Evolutionary conservation across 2,113 vertebrate genomes (phyloP).

Genomic region (Hippocampus barbouri): DNA sequence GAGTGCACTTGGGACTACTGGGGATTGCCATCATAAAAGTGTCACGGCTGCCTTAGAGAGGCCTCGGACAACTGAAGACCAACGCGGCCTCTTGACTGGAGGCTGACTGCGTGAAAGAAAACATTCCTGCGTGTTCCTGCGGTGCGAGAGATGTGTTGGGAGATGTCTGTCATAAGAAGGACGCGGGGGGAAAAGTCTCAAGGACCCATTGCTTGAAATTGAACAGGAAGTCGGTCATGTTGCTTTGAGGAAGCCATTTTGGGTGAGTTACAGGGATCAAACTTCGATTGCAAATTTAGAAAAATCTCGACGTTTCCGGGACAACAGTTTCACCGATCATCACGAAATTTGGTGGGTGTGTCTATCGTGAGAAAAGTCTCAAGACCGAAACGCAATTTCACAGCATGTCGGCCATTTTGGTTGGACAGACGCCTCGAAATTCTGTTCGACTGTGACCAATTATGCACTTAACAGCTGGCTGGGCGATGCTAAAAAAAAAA

Average conservation of each 20-base stretch:
- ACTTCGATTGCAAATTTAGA: too few species aligned
- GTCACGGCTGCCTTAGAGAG: background rate
- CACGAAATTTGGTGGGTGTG: too few species aligned
- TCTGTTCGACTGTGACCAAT: too few species aligned
- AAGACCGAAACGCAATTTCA: too few species aligned
- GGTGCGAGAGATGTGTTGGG: background rate
- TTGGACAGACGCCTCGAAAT: too few species aligned
- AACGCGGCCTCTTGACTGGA: constrained; percentile 1
- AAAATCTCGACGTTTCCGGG: too few species aligned
- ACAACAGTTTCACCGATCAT: too few species aligned
- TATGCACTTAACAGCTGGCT: too few species aligned
- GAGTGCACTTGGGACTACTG: constrained; percentile 35
- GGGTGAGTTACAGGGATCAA: too few species aligned
- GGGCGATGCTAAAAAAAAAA: too few species aligned
- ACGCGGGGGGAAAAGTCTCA: background rate
- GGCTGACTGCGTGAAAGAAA: background rate
- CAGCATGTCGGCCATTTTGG: too few species aligned
- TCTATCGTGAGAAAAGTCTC: too few species aligned
- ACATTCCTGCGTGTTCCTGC: background rate
- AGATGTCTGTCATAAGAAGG: background rate
- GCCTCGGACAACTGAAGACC: background rate
- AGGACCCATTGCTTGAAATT: background rate
- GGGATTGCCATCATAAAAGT: constrained; percentile 45
- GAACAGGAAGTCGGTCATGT: background rate
- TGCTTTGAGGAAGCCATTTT: background rate